Percentiles rank a stretch among this genome's conserved stretches.
phyloP scores from a whole-genome alignment of 2,888 invertebrate genomes.

The Drosophila nigricruria region DNA sequence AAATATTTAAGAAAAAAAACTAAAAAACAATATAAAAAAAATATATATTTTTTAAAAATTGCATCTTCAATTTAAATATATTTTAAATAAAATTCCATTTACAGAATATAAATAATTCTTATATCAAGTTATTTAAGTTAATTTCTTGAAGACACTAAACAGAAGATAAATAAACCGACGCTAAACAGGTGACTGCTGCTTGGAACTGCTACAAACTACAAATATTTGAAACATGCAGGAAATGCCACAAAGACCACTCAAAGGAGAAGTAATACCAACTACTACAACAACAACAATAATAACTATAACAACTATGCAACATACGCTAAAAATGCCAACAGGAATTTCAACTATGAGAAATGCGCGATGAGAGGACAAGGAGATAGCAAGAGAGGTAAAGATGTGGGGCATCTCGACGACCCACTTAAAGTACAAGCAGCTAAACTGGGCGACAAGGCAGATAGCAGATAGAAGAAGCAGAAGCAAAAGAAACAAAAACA shows the following conservation, averaged over 20 bases:
- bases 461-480: constrained; percentile 6
- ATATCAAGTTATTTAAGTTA: too few relatives aligned
- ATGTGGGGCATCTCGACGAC: constrained; percentile 35
- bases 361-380: neutral
- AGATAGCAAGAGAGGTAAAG: neutral
- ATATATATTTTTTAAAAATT: too few relatives aligned
- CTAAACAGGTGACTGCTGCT: constrained; percentile 1
- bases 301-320: constrained; percentile 13
- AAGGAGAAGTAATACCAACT: constrained; percentile 4
- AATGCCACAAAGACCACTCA: constrained; percentile 24
- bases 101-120: neutral
- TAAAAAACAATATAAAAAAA: too few relatives aligned
- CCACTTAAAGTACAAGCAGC: constrained; percentile 50
- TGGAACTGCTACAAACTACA: neutral
- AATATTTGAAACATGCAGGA: constrained; percentile 36
- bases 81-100: neutral
- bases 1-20: too few relatives aligned
- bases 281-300: constrained; percentile 4
- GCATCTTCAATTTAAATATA: neutral
- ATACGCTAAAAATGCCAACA: constrained; percentile 37
- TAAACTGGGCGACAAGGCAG: constrained; percentile 30
- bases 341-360: constrained; percentile 51
- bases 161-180: neutral
- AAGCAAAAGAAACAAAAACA: constrained; percentile 15
- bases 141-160: neutral